These are phyloP conservation scores for Papilio xuthus DNA, from an alignment of 1,140 invertebrate genomes.

Conservation along the genomic window DNA sequence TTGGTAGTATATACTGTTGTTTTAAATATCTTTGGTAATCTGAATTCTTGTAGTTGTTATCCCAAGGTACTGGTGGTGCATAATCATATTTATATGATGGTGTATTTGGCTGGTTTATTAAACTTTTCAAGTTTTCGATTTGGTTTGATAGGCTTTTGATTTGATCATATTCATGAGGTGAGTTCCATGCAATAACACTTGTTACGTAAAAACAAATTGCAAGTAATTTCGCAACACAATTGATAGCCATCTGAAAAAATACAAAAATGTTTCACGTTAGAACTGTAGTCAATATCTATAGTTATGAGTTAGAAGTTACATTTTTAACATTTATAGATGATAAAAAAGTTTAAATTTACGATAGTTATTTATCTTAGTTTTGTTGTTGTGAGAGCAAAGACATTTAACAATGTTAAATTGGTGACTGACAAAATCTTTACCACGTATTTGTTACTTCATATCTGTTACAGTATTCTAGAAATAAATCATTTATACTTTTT, in stretches of 20 bases:
- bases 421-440: not conserved
- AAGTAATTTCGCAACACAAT: conserved; percentile 10
- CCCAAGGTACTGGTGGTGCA: not conserved
- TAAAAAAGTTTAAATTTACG: not conserved
- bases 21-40: conserved; percentile 17
- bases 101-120: not conserved
- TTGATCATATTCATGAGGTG: not conserved
- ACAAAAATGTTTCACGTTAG: not conserved
- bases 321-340: not conserved
- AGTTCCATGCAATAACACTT: not conserved
- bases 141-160: not conserved
- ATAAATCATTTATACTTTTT: not conserved
- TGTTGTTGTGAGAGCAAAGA: not conserved
- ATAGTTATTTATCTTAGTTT: not conserved
- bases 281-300: not conserved
- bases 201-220: not conserved
- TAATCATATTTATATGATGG: conserved; percentile 10
- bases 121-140: not conserved
- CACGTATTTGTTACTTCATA: not conserved
- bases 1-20: conserved; percentile 16
- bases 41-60: conserved; percentile 1
- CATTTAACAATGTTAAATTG: not conserved
- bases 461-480: not conserved
- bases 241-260: not conserved
- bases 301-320: not conserved